Evolutionary conservation across 2,113 vertebrate genomes (phyloP).

Genomic region (Bagarius yarrelli): DNA sequence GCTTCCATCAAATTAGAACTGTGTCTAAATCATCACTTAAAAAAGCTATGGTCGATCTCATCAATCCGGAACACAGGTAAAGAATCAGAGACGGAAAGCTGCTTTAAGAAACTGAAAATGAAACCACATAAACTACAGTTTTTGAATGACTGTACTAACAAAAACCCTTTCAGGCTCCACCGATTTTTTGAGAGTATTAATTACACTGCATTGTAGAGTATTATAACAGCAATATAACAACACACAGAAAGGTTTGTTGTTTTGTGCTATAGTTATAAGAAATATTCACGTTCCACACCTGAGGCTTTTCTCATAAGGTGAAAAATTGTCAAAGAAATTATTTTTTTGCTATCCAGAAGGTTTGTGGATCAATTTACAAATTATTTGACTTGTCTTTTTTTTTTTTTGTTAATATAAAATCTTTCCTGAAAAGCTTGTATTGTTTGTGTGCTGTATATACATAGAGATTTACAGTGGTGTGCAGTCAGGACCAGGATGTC

Average conservation of each 20-base stretch:
- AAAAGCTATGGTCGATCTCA: no score
- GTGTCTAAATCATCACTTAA: no score
- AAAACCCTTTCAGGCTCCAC: neutral
- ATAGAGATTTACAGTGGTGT: no score
- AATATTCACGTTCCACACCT: neutral
- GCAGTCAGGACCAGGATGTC: no score
- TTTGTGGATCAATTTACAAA: neutral
- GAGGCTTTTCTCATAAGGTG: no score
- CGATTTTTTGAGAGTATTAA: neutral
- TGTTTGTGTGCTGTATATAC: no score
- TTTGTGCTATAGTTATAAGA: neutral
- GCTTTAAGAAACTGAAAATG: neutral
- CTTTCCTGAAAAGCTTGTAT: neutral
- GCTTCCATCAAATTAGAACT: no score
- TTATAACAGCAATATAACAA: no score
- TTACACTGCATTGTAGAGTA: no score
- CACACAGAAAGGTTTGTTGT: neutral
- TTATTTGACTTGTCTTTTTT: neutral
- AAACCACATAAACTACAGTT: neutral
- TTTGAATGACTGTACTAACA: neutral
- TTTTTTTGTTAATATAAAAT: constrained; percentile 19
- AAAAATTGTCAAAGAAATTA: neutral
- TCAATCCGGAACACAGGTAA: no score
- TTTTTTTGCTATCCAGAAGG: neutral
- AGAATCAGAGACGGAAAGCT: no score